A percentile compares a stretch with the other conserved stretches of the same genome.
These are phyloP conservation scores for Calosoma granatense DNA, from an alignment of 1,140 invertebrate genomes.

Conservation along the genomic window DNA sequence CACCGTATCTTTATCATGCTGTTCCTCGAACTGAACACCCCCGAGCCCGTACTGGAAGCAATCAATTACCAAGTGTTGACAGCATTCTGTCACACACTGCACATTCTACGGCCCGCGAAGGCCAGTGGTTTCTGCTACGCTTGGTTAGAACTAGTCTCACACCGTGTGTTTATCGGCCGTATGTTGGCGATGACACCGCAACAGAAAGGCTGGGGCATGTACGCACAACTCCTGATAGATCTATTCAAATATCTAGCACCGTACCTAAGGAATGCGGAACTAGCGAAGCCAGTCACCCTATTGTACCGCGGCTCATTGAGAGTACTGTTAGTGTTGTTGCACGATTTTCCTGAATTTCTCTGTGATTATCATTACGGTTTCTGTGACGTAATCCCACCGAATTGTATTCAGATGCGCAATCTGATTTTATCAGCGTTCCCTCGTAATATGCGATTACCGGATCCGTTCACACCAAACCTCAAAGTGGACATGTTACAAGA, in stretches of 20 bases:
- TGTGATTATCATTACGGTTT: conserved; percentile 99
- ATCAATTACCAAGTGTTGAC: conserved; percentile 86
- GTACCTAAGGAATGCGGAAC: conserved; percentile 91
- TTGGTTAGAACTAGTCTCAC: conserved; percentile 95
- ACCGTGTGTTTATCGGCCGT: conserved; percentile 90
- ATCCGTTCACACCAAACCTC: conserved; percentile 96
- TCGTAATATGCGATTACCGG: conserved; percentile 92
- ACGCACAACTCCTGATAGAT: conserved; percentile 86
- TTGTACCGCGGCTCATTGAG: conserved; percentile 94
- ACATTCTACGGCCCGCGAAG: conserved; percentile 85
- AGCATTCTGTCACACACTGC: conserved; percentile 85
- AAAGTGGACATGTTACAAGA: conserved; percentile 91
- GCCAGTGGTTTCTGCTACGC: conserved; percentile 96
- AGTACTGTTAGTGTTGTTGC: conserved; percentile 89
- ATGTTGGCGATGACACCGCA: conserved; percentile 83
- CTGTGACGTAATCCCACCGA: conserved; percentile 97
- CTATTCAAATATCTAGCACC: conserved; percentile 95
- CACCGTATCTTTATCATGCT: conserved; percentile 96
- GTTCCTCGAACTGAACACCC: conserved; percentile 90
- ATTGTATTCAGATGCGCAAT: conserved; percentile 99
- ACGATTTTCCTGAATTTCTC: conserved; percentile 98
- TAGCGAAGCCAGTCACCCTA: conserved; percentile 84
- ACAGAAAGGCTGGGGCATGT: conserved; percentile 79
- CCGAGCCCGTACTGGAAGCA: conserved; percentile 84
- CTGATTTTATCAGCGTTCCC: conserved; percentile 96